Evolutionary conservation across 2,113 vertebrate species (phyloP), one percentile per base, ranked within the genome.

Genomic region (Monopterus albus): DNA sequence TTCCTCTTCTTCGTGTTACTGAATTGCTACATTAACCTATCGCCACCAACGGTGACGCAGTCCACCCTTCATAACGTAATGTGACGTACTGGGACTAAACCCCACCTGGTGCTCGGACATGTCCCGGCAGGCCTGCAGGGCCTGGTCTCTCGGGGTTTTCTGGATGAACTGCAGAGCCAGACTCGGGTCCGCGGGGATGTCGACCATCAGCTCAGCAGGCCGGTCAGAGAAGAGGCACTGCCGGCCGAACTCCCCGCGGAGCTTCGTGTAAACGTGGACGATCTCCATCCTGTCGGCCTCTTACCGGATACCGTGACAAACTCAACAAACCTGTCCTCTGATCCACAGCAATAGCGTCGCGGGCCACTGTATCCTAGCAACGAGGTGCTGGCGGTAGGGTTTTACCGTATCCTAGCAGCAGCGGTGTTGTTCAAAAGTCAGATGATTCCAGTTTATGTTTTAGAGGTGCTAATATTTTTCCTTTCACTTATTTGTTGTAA

Each of bases 71-170:
- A n/a, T n/a, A n/a, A n/a, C n/a, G n/a, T n/a, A n/a, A n/a, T n/a
- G n/a, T n/a, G n/a, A n/a, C 8, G n/a, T n/a, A n/a, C n/a, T n/a
- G n/a, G n/a, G n/a, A 31, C 29, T 12, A 14, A 7, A 10, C 10
- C 51, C 40, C 36, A 96, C 97, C 96, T 97, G 95, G 0, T 98
- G 96, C 38, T 95, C 86, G 0, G 96, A 96, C 96, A 96, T 94
- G 25, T 93, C 90, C 3, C 84, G 18, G 13, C 89, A 69, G 65
- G 93, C 92, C 82, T 98, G 96, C 7, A 91, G 35, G 0, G 42
- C 73, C 0, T 58, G 88, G 72, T 96, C 94, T 71, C 95, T 93
- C 0, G 89, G 94, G 75, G 91, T 91, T 56, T 85, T 89, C 17
- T 86, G 87, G 36, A 96, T 40, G 29, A 95, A 97, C 64, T 63